A percentile compares a stretch with the other conserved stretches of the same genome.
phyloP scores from a whole-genome alignment of 2,113 vertebrate genomes.

The Isichthys henryi region DNA sequence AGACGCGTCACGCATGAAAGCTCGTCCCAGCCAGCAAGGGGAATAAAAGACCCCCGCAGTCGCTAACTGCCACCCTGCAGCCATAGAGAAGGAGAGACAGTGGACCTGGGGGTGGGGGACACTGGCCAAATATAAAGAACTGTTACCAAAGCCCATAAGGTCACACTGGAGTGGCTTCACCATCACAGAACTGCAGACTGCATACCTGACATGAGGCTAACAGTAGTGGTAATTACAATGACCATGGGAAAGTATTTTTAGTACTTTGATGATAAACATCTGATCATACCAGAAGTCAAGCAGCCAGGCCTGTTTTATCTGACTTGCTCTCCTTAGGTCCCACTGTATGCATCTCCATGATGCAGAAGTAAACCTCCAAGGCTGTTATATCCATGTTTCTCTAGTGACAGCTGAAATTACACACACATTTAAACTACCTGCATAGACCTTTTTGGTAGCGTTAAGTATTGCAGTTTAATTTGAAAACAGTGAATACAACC shows the following conservation, averaged over 20 bases:
- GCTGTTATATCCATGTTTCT: background rate
- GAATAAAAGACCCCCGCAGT: background rate
- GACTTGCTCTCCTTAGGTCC: too few relatives aligned
- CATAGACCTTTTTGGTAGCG: background rate
- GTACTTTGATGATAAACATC: background rate
- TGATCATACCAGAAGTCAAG: too few relatives aligned
- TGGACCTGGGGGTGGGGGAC: background rate
- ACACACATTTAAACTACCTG: too few relatives aligned
- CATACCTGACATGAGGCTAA: background rate
- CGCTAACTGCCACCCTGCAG: background rate
- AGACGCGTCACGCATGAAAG: constrained; percentile 14
- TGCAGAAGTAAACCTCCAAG: background rate
- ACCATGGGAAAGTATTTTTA: background rate
- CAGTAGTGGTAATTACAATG: background rate
- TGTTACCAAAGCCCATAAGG: background rate
- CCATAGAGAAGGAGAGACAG: background rate
- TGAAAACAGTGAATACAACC: background rate
- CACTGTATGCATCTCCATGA: background rate
- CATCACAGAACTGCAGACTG: background rate
- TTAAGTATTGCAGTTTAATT: background rate
- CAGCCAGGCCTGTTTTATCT: background rate
- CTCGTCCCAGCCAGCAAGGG: background rate
- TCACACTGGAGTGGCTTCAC: background rate
- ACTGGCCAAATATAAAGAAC: background rate
- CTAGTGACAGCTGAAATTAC: background rate